phyloP scores from a whole-genome alignment of 2,888 invertebrate species.

The Horisme vitalbata region DNA sequence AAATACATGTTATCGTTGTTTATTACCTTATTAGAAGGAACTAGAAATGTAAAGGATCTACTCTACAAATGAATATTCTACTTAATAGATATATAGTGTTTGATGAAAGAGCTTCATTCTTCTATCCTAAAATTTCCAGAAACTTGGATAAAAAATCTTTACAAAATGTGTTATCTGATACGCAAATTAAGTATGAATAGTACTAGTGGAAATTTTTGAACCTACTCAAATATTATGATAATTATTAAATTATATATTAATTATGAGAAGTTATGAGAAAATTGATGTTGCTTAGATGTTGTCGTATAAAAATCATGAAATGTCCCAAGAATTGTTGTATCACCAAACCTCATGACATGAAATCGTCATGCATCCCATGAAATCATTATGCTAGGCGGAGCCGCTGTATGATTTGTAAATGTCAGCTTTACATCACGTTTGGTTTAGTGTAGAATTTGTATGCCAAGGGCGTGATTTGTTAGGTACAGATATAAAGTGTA shows the following conservation, averaged over 20 bases:
- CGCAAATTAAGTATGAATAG: slow-evolving; percentile 15
- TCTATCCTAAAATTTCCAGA: slow-evolving; percentile 3
- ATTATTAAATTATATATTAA: slow-evolving; percentile 20
- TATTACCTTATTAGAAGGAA: background rate
- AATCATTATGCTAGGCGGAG: slow-evolving; percentile 1
- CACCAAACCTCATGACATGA: background rate
- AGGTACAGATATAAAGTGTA: too few species aligned
- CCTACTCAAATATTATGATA: too few species aligned
- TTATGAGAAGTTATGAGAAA: slow-evolving; percentile 17
- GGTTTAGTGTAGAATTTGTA: slow-evolving; percentile 5
- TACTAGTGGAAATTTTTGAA: slow-evolving; percentile 22
- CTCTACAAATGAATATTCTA: slow-evolving; percentile 1
- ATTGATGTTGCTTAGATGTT: slow-evolving; percentile 10
- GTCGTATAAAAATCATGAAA: slow-evolving; percentile 5
- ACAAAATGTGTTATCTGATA: slow-evolving; percentile 14
- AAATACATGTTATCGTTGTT: background rate
- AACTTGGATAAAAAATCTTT: slow-evolving; percentile 7
- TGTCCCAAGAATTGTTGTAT: slow-evolving; percentile 1
- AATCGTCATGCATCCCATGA: too few species aligned
- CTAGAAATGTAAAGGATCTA: background rate
- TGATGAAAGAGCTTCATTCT: slow-evolving; percentile 8
- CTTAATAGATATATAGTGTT: background rate
- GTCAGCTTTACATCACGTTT: slow-evolving; percentile 12
- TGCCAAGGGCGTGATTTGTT: slow-evolving; percentile 15
- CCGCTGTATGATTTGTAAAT: slow-evolving; percentile 9